Base-by-base conservation (phyloP, 1,140 invertebrate genomes). In the Penaeus chinensis region DNA sequence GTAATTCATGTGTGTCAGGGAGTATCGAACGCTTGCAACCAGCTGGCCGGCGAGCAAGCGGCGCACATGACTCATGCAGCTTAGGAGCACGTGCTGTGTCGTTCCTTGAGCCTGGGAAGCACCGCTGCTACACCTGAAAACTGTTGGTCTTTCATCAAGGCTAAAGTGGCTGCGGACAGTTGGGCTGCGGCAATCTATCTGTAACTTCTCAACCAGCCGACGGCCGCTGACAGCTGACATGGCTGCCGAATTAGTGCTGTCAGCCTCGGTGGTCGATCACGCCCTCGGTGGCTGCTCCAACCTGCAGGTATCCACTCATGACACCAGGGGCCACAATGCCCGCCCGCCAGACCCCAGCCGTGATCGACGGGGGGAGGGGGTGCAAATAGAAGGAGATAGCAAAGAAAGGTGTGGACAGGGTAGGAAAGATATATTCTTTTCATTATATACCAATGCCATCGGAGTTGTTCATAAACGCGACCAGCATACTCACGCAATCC, bases 161-260 rank as follows among this genome's bases (percentile, higher is more conserved):
- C 32, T 61, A 81, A 81, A 63, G 79, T 81, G 42, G 47, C 42
- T 47, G 77, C 60, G 61, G 71, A 32, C 10, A 20, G 66, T 42
- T 42, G 20, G 42, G 80, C 54, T 63, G 24, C 27, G 69, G 60
- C 77, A 65, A 79, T 79, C 69, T 62, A 65, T 65, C 62, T 77
- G 76, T 79, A 85, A 85, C 61, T 79, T 66, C 84, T 79, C 76
- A 42, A 42, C 37, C 76, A 63, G n/a, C 62, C 74, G 62, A 65
- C 84, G 63, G 61, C 32, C n/a, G 18, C 32, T 65, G 84, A 85
- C 84, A 85, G 60, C 84, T 85, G 76, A 85, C 84, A 85, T 63
- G 61, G 37, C 37, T n/a, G 54, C 76, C 22, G 61, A 85, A 85
- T 85, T 85, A 85, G 84, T 79, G 74, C 32, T 47, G 84, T 85